A percentile compares a stretch with the other conserved stretches of the same genome.
Conservation (phyloP, 2,797 vertebrate genomes). For the Cephalopachus bancanus region DNA sequence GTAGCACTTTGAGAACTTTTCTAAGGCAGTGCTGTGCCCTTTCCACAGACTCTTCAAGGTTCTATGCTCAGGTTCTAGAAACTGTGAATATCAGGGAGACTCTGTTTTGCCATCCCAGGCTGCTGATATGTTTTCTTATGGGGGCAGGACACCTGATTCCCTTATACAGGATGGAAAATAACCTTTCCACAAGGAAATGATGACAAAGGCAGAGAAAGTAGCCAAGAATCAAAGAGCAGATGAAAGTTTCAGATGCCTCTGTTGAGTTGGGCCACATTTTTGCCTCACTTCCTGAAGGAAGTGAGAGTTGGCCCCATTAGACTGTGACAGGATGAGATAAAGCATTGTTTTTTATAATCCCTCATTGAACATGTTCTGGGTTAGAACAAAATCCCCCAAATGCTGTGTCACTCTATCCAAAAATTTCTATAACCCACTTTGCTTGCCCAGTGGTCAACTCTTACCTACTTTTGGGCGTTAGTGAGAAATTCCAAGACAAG, state of each 20-base stretch:
- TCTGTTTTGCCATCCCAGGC: background rate
- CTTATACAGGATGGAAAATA: conserved; percentile 62
- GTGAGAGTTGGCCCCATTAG: conserved; percentile 38
- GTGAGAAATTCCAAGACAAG: conserved; percentile 33
- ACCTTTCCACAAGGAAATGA: conserved; percentile 49
- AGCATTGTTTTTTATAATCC: conserved; percentile 48
- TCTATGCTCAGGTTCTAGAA: background rate
- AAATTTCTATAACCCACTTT: conserved; percentile 6
- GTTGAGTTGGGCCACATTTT: conserved; percentile 34
- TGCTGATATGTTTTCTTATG: background rate
- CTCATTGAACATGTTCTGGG: background rate
- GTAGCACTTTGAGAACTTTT: background rate
- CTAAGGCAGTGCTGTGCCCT: background rate
- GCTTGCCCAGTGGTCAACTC: conserved; percentile 31
- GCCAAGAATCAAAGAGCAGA: conserved; percentile 66
- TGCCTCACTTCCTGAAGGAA: conserved; percentile 76
- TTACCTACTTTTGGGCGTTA: conserved; percentile 67
- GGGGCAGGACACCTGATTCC: background rate
- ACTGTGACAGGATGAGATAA: conserved; percentile 81
- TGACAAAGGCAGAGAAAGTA: conserved; percentile 47
- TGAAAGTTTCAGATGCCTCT: conserved; percentile 71
- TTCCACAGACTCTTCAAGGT: background rate
- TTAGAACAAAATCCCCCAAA: conserved; percentile 41
- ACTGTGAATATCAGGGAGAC: background rate
- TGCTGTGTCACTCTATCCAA: background rate